phyloP scores from a whole-genome alignment of 2,888 invertebrate species.

The Eudasyphora cyanicolor region DNA sequence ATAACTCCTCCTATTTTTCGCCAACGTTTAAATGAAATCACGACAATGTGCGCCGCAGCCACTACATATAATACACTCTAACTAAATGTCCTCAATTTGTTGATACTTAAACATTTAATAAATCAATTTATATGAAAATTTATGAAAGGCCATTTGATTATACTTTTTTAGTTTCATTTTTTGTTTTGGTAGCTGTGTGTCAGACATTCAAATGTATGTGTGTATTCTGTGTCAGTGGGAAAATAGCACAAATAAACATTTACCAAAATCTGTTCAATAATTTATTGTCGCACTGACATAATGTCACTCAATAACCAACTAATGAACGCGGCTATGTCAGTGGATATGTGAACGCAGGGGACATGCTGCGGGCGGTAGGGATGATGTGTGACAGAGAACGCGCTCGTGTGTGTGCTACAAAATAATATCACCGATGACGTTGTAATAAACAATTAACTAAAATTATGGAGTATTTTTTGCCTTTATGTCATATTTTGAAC shows the following conservation, averaged over 20 bases:
- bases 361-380: not conserved
- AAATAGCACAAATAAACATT: conserved; percentile 27
- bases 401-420: conserved; percentile 27
- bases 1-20: too few species aligned
- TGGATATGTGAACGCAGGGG: not conserved
- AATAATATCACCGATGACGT: conserved; percentile 30
- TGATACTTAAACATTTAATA: conserved; percentile 1
- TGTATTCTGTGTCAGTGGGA: not conserved
- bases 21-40: too few species aligned
- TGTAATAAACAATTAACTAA: conserved; percentile 47
- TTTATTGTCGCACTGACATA: conserved; percentile 37
- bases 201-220: not conserved
- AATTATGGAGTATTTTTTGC: conserved; percentile 5
- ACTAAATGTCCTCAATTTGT: not conserved
- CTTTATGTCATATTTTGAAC: conserved; percentile 2
- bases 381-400: too few species aligned
- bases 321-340: conserved; percentile 25
- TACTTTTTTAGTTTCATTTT: too few species aligned
- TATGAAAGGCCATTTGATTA: not conserved
- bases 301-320: conserved; percentile 28
- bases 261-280: conserved; percentile 33
- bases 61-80: not conserved
- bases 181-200: not conserved
- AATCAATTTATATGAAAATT: conserved; percentile 4
- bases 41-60: too few species aligned